These are phyloP conservation scores for Eupithecia pulchellata DNA, from an alignment of 2,888 invertebrate species.

Conservation along the genomic window DNA sequence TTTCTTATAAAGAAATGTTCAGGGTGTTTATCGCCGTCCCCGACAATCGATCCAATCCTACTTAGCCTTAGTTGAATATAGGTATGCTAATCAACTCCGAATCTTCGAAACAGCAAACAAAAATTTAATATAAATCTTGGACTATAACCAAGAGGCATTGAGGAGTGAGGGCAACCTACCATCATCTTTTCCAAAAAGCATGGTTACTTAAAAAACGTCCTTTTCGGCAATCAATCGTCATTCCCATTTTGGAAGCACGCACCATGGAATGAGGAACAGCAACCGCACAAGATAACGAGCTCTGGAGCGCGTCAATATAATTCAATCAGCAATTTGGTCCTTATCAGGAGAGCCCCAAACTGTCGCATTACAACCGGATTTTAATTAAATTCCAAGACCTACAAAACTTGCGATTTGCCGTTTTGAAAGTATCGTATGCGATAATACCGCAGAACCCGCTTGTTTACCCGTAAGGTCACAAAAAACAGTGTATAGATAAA, in stretches of 20 bases:
- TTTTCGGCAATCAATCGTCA: conserved; percentile 6
- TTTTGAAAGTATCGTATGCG: conserved; percentile 2
- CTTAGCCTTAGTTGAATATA: not conserved
- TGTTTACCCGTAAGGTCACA: conserved; percentile 1
- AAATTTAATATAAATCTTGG: not conserved
- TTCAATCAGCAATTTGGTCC: conserved; percentile 23
- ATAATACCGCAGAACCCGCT: not conserved
- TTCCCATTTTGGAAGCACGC: conserved; percentile 8
- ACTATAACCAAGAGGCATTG: not conserved
- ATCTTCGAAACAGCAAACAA: not conserved
- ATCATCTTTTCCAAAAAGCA: not conserved
- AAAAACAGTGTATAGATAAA: not conserved
- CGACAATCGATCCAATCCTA: not conserved
- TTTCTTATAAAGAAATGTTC: not conserved
- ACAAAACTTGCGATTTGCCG: not conserved
- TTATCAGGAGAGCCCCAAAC: conserved; percentile 15
- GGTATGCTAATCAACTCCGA: not conserved
- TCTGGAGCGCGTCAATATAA: conserved; percentile 16
- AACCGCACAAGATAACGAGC: conserved; percentile 26
- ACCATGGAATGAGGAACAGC: conserved; percentile 30
- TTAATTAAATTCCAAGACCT: conserved; percentile 17
- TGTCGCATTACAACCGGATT: conserved; percentile 11
- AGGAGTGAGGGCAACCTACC: not conserved
- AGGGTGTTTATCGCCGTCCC: not conserved
- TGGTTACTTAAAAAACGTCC: not conserved